phyloP scores from a whole-genome alignment of 2,113 vertebrate genomes.

The Odontophorus gujanensis region DNA sequence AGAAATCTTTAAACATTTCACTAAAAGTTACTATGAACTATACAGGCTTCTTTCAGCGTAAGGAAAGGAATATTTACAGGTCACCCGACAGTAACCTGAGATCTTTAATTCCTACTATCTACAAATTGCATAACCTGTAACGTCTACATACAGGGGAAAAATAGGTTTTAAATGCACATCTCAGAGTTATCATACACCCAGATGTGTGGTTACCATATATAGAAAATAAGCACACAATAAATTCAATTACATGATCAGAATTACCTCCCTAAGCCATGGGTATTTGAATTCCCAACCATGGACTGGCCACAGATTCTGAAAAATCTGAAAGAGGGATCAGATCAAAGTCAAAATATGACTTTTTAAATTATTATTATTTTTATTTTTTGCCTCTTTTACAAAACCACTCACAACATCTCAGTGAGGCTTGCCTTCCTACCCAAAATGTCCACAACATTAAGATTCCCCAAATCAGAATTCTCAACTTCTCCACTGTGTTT shows the following conservation, averaged over 20 bases:
- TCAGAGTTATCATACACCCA: neutral
- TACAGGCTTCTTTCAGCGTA: neutral
- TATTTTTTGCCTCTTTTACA: neutral
- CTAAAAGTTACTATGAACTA: neutral
- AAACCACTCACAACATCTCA: neutral
- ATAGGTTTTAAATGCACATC: neutral
- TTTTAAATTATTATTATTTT: neutral
- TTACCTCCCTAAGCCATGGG: neutral
- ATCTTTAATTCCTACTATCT: neutral
- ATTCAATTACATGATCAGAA: neutral
- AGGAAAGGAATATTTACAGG: neutral
- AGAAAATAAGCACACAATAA: neutral
- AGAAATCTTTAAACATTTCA: constrained; percentile 5
- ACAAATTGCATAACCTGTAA: neutral
- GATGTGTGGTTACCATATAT: no score
- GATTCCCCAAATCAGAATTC: neutral
- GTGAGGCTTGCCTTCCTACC: neutral
- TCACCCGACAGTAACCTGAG: neutral
- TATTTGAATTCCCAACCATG: neutral
- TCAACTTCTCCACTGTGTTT: neutral
- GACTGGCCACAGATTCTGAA: neutral
- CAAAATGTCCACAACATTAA: neutral
- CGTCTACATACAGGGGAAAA: neutral
- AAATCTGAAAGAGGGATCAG: neutral
- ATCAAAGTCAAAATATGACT: neutral